Conservation (phyloP, 2,888 invertebrate species). For the Polietes domitor region DNA sequence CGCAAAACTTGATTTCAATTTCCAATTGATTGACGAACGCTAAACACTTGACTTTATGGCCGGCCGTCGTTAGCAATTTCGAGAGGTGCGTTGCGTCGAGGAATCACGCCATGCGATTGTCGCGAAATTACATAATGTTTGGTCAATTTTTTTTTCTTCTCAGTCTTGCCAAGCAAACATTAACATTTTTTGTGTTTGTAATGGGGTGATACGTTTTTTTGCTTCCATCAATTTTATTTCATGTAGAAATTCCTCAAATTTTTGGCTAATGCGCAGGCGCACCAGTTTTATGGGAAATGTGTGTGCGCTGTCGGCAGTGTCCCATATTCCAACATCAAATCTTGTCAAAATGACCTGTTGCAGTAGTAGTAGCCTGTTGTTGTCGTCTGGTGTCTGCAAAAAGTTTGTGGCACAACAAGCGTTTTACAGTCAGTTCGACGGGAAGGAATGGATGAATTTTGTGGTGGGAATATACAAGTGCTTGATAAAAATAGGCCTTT, state of each 20-base stretch:
- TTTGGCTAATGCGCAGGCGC: conserved; percentile 54
- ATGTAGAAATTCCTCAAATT: conserved; percentile 55
- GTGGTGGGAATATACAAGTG: no score
- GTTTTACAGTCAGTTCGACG: conserved; percentile 5
- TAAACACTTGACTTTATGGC: conserved; percentile 10
- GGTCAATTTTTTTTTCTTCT: not conserved
- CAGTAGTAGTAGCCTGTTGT: not conserved
- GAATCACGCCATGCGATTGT: not conserved
- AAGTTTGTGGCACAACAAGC: not conserved
- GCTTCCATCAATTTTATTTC: conserved; percentile 25
- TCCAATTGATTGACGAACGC: not conserved
- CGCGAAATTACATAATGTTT: not conserved
- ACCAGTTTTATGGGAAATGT: conserved; percentile 42
- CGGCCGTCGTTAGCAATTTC: not conserved
- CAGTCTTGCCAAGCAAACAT: not conserved
- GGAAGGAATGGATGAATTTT: not conserved
- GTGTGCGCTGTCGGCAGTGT: not conserved
- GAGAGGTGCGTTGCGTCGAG: no score
- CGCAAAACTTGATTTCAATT: conserved; percentile 22
- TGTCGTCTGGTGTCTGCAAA: not conserved
- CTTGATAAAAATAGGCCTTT: no score
- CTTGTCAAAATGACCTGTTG: conserved; percentile 10
- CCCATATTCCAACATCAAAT: not conserved
- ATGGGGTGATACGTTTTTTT: not conserved
- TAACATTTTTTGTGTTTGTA: not conserved